These are phyloP conservation scores for Hemithea aestivaria DNA, from an alignment of 2,888 invertebrate species.

Conservation along the genomic window DNA sequence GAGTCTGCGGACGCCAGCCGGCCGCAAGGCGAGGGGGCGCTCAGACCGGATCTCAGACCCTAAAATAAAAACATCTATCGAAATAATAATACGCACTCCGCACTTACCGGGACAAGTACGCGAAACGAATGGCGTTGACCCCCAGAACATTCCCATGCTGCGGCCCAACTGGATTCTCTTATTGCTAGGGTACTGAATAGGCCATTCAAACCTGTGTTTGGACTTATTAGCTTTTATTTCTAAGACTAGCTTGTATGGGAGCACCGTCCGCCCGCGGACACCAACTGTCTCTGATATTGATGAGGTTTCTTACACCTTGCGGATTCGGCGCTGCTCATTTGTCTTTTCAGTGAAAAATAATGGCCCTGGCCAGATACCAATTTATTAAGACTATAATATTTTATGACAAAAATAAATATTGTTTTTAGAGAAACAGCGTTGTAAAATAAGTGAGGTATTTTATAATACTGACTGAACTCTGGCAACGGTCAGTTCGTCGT, in stretches of 20 bases:
- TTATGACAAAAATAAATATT: not conserved
- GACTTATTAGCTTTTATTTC: slow-evolving; percentile 73
- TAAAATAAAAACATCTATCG: slow-evolving; percentile 78
- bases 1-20: slow-evolving; percentile 43
- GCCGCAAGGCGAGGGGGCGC: slow-evolving; percentile 67
- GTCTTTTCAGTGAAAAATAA: slow-evolving; percentile 6
- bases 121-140: slow-evolving; percentile 76
- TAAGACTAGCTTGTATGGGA: slow-evolving; percentile 65
- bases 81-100: slow-evolving; percentile 76
- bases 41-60: slow-evolving; percentile 76
- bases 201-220: slow-evolving; percentile 65
- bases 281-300: slow-evolving; percentile 14
- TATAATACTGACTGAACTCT: slow-evolving; percentile 2
- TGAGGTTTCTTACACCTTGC: slow-evolving; percentile 8
- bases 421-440: not conserved
- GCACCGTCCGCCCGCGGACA: slow-evolving; percentile 24
- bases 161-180: slow-evolving; percentile 69
- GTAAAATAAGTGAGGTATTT: slow-evolving; percentile 1
- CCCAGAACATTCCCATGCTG: slow-evolving; percentile 74
- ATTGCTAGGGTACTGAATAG: slow-evolving; percentile 62
- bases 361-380: not conserved
- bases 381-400: slow-evolving; percentile 1
- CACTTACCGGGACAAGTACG: slow-evolving; percentile 69
- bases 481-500: no score
- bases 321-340: slow-evolving; percentile 1